These are phyloP conservation scores for Struthio camelus DNA, from an alignment of 2,113 vertebrate species.

Conservation along the genomic window DNA sequence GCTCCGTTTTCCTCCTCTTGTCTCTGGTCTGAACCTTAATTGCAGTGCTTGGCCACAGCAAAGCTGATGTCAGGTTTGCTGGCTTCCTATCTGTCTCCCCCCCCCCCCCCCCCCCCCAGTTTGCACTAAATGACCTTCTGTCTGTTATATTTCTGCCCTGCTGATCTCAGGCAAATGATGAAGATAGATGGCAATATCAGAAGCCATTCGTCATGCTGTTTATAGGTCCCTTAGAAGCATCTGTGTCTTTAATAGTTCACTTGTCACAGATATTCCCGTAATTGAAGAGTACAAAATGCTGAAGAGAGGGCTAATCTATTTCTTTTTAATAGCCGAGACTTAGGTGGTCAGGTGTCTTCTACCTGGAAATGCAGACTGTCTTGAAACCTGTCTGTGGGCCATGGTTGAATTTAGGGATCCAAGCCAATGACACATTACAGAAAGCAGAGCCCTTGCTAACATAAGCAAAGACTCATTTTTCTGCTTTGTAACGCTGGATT, in stretches of 20 bases:
- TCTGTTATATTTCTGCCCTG: conserved; percentile 53
- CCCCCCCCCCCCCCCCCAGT: background rate
- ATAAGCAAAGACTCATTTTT: background rate
- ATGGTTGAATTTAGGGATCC: background rate
- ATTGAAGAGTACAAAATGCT: conserved; percentile 5
- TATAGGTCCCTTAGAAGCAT: conserved; percentile 38
- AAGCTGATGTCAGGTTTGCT: conserved; percentile 40
- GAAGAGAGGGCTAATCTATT: background rate
- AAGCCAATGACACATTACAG: background rate
- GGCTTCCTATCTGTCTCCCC: conserved; percentile 31
- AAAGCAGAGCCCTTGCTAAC: background rate
- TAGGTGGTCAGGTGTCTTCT: background rate
- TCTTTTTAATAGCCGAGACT: background rate
- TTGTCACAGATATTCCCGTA: background rate
- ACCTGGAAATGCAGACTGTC: background rate
- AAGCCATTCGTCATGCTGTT: conserved; percentile 42
- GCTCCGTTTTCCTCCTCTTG: background rate
- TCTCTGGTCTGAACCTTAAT: conserved; percentile 15
- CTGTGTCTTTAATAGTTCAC: conserved; percentile 58
- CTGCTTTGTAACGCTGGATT: background rate
- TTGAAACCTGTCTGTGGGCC: background rate
- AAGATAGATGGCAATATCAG: conserved; percentile 45
- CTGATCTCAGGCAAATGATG: conserved; percentile 59
- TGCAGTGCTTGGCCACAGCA: conserved; percentile 39
- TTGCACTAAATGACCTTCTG: conserved; percentile 51